Evolutionary conservation across 2,888 invertebrate genomes (phyloP), one percentile per base, ranked within the genome.

Genomic region (Limulus polyphemus): DNA sequence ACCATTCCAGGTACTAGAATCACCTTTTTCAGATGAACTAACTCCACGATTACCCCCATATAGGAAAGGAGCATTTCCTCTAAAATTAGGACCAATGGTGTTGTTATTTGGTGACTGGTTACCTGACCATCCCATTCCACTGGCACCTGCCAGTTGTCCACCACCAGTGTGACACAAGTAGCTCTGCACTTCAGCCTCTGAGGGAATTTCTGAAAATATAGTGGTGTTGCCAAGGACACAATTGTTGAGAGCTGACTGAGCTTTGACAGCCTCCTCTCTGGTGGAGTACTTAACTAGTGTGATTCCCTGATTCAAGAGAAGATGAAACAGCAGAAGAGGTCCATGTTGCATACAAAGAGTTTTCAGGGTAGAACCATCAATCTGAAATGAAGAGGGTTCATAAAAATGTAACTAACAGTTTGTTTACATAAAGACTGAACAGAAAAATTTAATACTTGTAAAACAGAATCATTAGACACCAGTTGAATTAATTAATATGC

Each of bases 301-400:
- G 77, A 93, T 87, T 72, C 93, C 92, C 80, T 92, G 90, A 79
- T 88, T 90, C 77, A 92, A 83, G 78, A 90, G 91, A 75, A 93
- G 82, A 77, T 93, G 91, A 83, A 95, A 95, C 81, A 87, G 90
- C 78, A 86, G 86, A 74, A 95, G 83, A 49, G 94, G 94, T 61
- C 95, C 95, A 78, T 95, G 94, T 79, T 95, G 95, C 81, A 91
- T 85, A 79, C 95, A 95, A 72, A 97, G 82, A 62, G 94, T 94
- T 80, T 92, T 90, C 79, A 95, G 81, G 57, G 93, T 94, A 55
- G 92, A 90, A 68, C 93, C 92, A 77, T 95, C 95, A 79, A 95
- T 94, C 88, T 94, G 32, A 32, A 32, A 32, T 32, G 32, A 32
- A 32, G 3, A 5, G 32, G 32, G 32, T 32, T 32, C 32, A 32